Conservation (phyloP, 2,113 vertebrate genomes). For the Bambusicola thoracicus region DNA sequence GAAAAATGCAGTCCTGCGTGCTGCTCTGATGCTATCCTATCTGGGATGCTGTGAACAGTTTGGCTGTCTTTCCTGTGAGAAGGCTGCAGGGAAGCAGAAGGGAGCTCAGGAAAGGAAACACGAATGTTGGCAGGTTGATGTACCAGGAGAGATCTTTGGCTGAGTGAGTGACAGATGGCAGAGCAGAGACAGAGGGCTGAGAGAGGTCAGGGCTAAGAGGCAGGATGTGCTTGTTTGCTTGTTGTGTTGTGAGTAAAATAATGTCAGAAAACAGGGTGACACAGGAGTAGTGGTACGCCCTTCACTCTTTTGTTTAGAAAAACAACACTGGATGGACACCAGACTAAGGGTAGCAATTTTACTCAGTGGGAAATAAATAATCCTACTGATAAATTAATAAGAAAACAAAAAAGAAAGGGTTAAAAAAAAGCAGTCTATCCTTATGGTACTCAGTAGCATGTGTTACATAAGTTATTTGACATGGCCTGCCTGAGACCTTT, state of each 20-base stretch:
- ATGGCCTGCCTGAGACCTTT: not conserved
- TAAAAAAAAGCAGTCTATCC: not conserved
- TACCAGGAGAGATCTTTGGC: conserved; percentile 38
- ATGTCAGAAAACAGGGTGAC: not conserved
- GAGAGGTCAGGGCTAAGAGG: conserved; percentile 24
- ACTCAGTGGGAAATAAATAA: not conserved
- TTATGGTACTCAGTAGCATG: not conserved
- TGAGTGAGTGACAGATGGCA: conserved; percentile 48
- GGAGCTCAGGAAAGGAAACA: conserved; percentile 35
- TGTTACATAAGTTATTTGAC: not conserved
- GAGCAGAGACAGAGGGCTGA: conserved; percentile 13
- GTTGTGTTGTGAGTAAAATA: not conserved
- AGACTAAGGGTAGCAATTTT: not conserved
- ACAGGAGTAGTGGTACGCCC: not conserved
- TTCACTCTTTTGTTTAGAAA: not conserved
- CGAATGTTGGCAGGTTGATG: conserved; percentile 44
- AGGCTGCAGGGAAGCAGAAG: conserved; percentile 35
- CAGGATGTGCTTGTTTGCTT: not conserved
- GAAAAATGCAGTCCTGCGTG: not conserved
- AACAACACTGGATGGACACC: not conserved
- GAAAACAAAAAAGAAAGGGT: no score
- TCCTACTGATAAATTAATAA: not conserved
- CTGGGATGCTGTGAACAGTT: not conserved
- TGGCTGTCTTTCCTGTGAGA: not conserved
- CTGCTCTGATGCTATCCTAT: not conserved